phyloP scores from a whole-genome alignment of 2,888 invertebrate genomes.

The Drosophila macrospina region DNA sequence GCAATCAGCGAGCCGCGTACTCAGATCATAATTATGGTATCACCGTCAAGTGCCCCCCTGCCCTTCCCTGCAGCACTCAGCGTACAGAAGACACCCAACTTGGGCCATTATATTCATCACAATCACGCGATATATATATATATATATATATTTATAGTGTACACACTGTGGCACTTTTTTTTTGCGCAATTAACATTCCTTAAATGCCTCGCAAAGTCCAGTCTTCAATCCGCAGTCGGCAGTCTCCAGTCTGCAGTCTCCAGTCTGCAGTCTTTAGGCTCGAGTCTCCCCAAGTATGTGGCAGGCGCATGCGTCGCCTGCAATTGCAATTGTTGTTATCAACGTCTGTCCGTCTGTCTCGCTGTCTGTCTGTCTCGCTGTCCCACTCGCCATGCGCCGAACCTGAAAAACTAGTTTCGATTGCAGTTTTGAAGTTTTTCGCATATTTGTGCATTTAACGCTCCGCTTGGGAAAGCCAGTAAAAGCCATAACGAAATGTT shows the following conservation, averaged over 20 bases:
- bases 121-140: slow-evolving; percentile 66
- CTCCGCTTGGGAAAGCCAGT: slow-evolving; percentile 62
- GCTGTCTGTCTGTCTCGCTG: slow-evolving; percentile 8
- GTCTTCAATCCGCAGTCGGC: slow-evolving; percentile 14
- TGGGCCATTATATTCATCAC: slow-evolving; percentile 71
- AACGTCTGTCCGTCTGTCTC: slow-evolving; percentile 20
- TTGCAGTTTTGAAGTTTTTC: slow-evolving; percentile 45
- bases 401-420: slow-evolving; percentile 80
- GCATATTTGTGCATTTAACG: slow-evolving; percentile 54
- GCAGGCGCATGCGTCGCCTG: slow-evolving; percentile 73
- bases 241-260: slow-evolving; percentile 25
- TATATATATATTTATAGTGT: not conserved
- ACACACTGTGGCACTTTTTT: slow-evolving; percentile 18
- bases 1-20: slow-evolving; percentile 33
- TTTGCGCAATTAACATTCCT: slow-evolving; percentile 78
- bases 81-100: slow-evolving; percentile 45
- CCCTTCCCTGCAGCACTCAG: too few relatives aligned
- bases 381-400: slow-evolving; percentile 63
- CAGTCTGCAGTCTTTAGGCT: slow-evolving; percentile 26
- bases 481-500: slow-evolving; percentile 56
- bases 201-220: slow-evolving; percentile 57
- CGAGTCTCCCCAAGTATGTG: slow-evolving; percentile 53
- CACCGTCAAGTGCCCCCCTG: slow-evolving; percentile 24
- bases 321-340: slow-evolving; percentile 79
- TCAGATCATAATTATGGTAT: slow-evolving; percentile 59